A percentile compares a stretch with the other conserved stretches of the same genome.
Conservation (phyloP, 2,797 vertebrate genomes). For the Pipistrellus kuhlii region DNA sequence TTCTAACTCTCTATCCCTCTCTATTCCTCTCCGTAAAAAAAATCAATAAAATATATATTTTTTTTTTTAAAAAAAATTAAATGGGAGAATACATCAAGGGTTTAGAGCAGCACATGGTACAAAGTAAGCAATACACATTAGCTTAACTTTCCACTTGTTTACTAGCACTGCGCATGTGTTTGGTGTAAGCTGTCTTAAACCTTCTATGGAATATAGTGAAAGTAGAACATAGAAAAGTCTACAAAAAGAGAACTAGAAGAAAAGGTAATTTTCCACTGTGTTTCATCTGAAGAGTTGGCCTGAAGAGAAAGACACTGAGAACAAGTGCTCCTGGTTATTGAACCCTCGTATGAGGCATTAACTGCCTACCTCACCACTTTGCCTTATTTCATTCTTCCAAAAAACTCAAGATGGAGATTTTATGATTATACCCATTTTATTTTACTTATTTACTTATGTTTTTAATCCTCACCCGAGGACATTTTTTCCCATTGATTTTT, state of each 20-base stretch:
- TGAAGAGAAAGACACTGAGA: not conserved
- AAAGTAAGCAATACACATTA: not conserved
- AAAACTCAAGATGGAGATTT: not conserved
- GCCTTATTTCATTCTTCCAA: not conserved
- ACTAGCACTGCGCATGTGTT: not conserved
- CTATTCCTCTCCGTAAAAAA: too few species aligned
- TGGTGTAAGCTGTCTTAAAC: not conserved
- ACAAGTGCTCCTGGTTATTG: not conserved
- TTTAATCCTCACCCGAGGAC: too few species aligned
- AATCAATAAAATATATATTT: too few species aligned
- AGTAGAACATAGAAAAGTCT: not conserved
- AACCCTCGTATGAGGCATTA: accelerated
- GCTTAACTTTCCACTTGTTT: not conserved
- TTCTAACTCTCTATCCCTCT: too few species aligned
- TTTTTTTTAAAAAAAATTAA: not conserved
- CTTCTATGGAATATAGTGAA: not conserved
- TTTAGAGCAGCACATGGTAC: not conserved
- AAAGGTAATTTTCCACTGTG: not conserved
- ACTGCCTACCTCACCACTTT: not conserved
- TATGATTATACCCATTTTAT: not conserved
- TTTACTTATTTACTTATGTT: too few species aligned
- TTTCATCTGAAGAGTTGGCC: not conserved
- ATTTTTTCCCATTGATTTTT: too few species aligned
- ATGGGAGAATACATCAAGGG: not conserved
- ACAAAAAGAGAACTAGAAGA: not conserved